Base-by-base conservation (phyloP, 2,888 invertebrate species). In the Herminia tarsipennalis region DNA sequence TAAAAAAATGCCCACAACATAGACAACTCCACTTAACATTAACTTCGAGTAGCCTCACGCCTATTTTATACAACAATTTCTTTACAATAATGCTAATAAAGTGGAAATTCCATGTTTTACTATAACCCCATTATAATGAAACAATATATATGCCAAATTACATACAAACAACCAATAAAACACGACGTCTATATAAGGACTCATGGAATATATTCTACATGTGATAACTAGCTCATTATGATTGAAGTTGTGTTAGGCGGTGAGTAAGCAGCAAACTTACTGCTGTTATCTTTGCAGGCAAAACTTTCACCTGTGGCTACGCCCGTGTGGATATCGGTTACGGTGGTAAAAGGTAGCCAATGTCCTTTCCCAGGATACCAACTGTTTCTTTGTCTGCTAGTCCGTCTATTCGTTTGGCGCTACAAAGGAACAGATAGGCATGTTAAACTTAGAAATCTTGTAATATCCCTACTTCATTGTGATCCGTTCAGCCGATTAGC, bases 111-210 rank as follows among this genome's bases (percentile, higher is more conserved):
- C 12, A 33, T 50, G 33, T 59, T 53, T 47, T 20, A 32, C 53
- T 56, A 43, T 49, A 56, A 42, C 13, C 45, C 33, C 2, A 59
- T 53, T 59, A 34, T 50, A 56, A 63, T 46, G 22, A 56, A 21
- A 14, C 37, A 53, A 59, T 63, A 54, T 44, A 60, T 35, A 63
- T 60, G 56, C 45, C 60, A 63, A 54, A 53, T 60, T 44, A 59
- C 53, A 53, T 50, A 49, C 47, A 48, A 56, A 50, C 20, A 28
- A 45, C 38, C 44, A 42, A 62, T 56, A 63, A 53, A 63, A 42
- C 49, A 59, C 36, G 37, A 17, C 6, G 14, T 0, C 46, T 25
- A 4, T 46, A 5, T 39, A 49, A 5, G 59, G 52, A 18, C 6
- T 25, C 16, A 28, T 59, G 42, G 59, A 62, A 62, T 59, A 56